Evolutionary conservation across 2,888 invertebrate genomes (phyloP).

Genomic region (Digitonthophagus gazella): DNA sequence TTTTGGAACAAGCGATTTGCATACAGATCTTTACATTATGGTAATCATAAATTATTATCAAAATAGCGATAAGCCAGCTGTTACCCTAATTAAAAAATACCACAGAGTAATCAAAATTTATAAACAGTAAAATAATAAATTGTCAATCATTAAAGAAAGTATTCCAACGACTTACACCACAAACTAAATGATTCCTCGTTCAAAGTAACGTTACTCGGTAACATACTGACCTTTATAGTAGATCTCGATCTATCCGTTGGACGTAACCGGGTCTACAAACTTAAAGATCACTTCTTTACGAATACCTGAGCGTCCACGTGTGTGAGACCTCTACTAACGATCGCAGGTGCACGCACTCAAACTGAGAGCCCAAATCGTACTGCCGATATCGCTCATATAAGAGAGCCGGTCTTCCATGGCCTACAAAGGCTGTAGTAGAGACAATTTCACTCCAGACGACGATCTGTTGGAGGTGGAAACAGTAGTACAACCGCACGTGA

Average conservation of each 20-base stretch:
- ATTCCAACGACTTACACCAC: neutral
- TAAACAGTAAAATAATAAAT: no score
- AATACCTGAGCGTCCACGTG: slow-evolving; percentile 12
- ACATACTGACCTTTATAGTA: slow-evolving; percentile 11
- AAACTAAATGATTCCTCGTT: neutral
- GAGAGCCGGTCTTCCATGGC: slow-evolving; percentile 33
- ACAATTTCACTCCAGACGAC: slow-evolving; percentile 16
- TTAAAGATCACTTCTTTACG: slow-evolving; percentile 18
- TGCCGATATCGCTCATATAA: slow-evolving; percentile 25
- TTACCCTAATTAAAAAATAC: no score
- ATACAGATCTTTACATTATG: no score
- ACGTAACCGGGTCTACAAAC: neutral
- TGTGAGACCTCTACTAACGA: neutral
- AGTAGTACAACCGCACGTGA: neutral
- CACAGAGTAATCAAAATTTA: neutral
- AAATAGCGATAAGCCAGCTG: no score
- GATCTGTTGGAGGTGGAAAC: neutral
- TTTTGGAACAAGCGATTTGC: no score
- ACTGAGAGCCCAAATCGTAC: slow-evolving; percentile 17
- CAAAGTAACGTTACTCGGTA: neutral
- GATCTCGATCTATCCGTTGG: slow-evolving; percentile 5
- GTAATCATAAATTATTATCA: no score
- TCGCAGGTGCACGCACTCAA: slow-evolving; percentile 14
- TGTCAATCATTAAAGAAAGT: no score
- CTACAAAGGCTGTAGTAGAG: slow-evolving; percentile 31